Evolutionary conservation across 2,888 invertebrate genomes (phyloP), one percentile per base, ranked within the genome.

Genomic region (Sinelater perroti): DNA sequence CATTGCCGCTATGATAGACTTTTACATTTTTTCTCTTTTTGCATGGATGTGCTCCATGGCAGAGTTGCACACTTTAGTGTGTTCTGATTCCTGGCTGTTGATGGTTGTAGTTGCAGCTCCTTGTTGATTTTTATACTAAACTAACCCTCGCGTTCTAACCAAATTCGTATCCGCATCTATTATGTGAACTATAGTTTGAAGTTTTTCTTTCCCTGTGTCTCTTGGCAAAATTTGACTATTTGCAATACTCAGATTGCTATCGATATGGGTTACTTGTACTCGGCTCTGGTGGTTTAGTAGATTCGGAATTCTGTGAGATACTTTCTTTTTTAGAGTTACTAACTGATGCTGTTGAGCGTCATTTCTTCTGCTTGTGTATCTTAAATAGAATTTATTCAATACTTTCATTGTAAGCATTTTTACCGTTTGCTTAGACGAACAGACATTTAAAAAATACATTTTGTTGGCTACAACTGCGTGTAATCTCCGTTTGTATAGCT

Each of bases 151-250:
- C 71, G 79, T 67, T 74, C 83, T 68, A 24, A 79, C 54, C n/a
- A 70, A 66, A 55, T 64, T 71, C 10, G 71, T 62, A 56, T 84
- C 83, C 1, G 82, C 81, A 67, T 85, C 85, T 85, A 85, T 85
- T 1, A 83, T 83, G 67, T 80, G 80, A 36, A 85, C 83, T 56
- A 85, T 85, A 65, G 79, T 80, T 63, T 80, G 80, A 78, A 67
- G 67, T 51, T 70, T 72, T 24, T 71, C 68, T 14, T 67, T 53
- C 21, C 50, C 53, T 35, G 20, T 35, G 5, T 8, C 6, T n/a
- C n/a, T n/a, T n/a, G n/a, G n/a, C 3, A 11, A 31, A 8, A 10
- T 14, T 21, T 13, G 21, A 14, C n/a, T 11, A 42, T 51, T 31
- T 7, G 16, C 14, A 10, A 17, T 26, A 10, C 14, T 21, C 10